Base-by-base conservation (phyloP, 2,888 invertebrate species). In the Unio pictorum region DNA sequence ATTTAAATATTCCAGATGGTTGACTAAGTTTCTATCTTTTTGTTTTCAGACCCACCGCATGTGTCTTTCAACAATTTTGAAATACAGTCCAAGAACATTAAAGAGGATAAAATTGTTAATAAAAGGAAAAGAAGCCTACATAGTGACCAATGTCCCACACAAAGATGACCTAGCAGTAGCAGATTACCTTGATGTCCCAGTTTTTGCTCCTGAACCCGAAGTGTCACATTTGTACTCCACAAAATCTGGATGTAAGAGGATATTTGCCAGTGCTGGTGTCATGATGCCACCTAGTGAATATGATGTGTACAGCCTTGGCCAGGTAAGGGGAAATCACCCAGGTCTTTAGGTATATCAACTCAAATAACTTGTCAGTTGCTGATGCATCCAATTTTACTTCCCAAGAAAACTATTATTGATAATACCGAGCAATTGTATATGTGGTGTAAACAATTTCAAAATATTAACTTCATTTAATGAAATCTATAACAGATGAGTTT, bases 171-270 rank as follows among this genome's bases (percentile, higher is more conserved):
- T 90, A 64, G 83, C 86, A 26, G 81, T 90, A 55, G 86, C 89
- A 4, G 87, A 90, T 57, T 74, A 74, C 59, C 82, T 90, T 18
- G 82, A 88, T 61, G 81, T 90, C 2, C 89, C 90, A 7, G 81
- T 90, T 55, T 76, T 90, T 60, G 75, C 85, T 57, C 84, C 89
- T 5, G 89, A 90, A 70, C 90, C 90, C 6, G 88, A 89, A 61
- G 82, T 88, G 0, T 87, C 89, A 28, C 84, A 88, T 66, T 83
- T 90, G 15, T 89, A 89, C 76, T 87, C 87, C 30, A 88, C 89
- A 8, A 90, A 90, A 76, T 90, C 90, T 18, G 90, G 90, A 2
- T 86, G 88, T 71, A 89, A 89, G 78, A 76, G 90, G 54, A 86
- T 90, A 55, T 90, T 90, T 78, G 84, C 84, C 63, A 86, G 85